Evolutionary conservation across 2,797 vertebrate species (phyloP), one percentile per base, ranked within the genome.

Genomic region (Brotula barbata): DNA sequence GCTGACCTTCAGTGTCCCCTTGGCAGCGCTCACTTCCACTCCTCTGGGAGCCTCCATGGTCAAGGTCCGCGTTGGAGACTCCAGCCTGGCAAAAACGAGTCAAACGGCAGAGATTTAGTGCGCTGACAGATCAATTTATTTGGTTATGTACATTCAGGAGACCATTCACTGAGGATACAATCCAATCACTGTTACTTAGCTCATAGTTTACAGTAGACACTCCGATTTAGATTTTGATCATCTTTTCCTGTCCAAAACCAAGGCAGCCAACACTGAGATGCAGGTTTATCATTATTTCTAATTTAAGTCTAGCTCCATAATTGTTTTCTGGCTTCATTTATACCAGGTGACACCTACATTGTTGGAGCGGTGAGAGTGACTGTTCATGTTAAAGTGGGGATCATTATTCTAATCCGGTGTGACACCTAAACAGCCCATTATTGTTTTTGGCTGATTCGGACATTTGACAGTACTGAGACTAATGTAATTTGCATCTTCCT

Each of bases 11-110:
- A 97, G 87, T 34, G 90, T 87, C 20, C 95, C 95, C 0, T 89
- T 87, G 77, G 92, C 90, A 2, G 94, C 91, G 4, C 91, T 93
- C 64, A 95, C 93, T 68, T 94, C 92, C 1, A 96, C 92, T 41
- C 95, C 95, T 80, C 93, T 92, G 1, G 95, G 95, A 51, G 95
- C 95, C 81, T 96, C 95, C 94, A 97, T 95, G 77, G 93, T 92
- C 74, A 97, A 85, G 1, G 93, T 93, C 1, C 95, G 90, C 0
- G 95, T 97, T 0, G 95, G 95, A 1, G 95, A 95, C 82, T 96
- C 95, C 75, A 97, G 75, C 67, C 94, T 96, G 86, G 39, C 3
- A 3, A 47, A 25, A 7, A 28, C 37, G 7, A 49, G 8, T 39
- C 16, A 16, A 33, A 20, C 21, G 12, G 33, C 23, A 44, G 43